These are phyloP conservation scores for Phengaris alcon DNA, from an alignment of 2,888 invertebrate genomes.

Conservation along the genomic window DNA sequence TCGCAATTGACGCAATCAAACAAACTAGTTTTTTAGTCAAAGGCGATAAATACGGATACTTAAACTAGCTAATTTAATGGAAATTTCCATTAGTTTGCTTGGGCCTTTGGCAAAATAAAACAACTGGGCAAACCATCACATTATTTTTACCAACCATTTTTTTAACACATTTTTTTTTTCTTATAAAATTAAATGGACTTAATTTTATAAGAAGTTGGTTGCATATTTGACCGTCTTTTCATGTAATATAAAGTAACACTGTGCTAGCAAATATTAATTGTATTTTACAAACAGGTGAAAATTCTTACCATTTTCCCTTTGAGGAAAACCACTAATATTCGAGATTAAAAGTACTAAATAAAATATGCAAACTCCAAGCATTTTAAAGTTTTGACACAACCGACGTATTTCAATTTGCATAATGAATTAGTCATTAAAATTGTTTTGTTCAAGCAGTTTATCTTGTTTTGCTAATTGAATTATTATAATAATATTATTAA, in stretches of 20 bases:
- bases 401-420: neutral
- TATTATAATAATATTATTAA: neutral
- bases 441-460: neutral
- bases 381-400: neutral
- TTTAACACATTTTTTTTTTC: too few species aligned
- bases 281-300: neutral
- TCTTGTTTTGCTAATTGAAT: neutral
- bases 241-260: neutral
- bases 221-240: too few species aligned
- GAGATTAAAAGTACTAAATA: neutral
- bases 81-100: neutral
- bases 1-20: neutral
- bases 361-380: neutral
- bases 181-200: too few species aligned
- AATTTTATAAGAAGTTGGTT: too few species aligned
- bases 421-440: neutral
- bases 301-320: neutral
- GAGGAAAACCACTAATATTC: neutral
- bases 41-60: neutral
- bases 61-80: conserved; percentile 1
- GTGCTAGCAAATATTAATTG: neutral
- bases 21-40: neutral
- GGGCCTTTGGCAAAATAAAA: neutral
- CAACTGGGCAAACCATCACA: too few species aligned
- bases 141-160: too few species aligned